phyloP scores from a whole-genome alignment of 2,797 vertebrate species.

The Dermochelys coriacea region DNA sequence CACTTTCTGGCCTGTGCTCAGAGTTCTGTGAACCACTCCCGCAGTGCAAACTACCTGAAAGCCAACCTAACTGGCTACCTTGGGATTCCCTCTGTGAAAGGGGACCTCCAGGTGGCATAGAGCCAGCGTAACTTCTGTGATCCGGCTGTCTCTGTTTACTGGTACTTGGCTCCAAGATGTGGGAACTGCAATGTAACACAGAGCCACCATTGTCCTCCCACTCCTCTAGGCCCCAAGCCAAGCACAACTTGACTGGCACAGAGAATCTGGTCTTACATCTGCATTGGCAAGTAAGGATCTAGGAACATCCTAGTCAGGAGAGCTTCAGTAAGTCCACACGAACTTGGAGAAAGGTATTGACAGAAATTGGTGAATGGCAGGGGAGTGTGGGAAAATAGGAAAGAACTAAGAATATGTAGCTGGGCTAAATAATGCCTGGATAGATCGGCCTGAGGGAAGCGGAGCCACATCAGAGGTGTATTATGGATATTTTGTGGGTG shows the following conservation, averaged over 20 bases:
- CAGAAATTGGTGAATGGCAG: background rate
- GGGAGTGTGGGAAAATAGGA: background rate
- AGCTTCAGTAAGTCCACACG: background rate
- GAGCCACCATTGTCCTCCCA: background rate
- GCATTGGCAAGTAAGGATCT: background rate
- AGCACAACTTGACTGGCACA: background rate
- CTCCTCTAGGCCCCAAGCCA: background rate
- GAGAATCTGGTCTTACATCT: background rate
- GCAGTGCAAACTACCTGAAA: background rate
- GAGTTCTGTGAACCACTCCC: background rate
- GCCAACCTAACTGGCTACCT: background rate
- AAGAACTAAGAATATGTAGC: background rate
- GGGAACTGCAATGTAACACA: background rate
- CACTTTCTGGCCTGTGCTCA: background rate
- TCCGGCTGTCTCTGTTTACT: too few relatives aligned
- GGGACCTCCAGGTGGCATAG: background rate
- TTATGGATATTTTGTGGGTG: background rate
- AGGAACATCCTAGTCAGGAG: background rate
- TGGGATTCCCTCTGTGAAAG: background rate
- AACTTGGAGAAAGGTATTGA: background rate
- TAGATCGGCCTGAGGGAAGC: background rate
- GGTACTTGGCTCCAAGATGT: background rate
- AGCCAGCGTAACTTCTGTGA: rapidly evolving
- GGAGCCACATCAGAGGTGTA: background rate
- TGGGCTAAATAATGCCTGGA: background rate